Conservation (phyloP, 2,888 invertebrate genomes). For the Graphium colonna region DNA sequence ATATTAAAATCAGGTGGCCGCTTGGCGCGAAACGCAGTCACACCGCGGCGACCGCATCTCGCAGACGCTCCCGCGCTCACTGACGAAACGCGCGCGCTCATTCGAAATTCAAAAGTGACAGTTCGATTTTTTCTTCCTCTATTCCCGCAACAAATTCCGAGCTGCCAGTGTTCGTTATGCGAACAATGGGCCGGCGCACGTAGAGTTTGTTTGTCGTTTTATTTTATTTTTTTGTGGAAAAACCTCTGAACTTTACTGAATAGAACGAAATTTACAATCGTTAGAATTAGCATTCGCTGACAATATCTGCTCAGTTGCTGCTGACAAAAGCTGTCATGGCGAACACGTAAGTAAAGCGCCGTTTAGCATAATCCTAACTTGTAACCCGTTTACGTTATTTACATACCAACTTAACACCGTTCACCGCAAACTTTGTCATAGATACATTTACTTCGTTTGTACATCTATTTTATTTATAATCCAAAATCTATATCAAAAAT, state of each 20-base stretch:
- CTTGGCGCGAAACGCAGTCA: conserved; percentile 46
- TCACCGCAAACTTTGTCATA: conserved; percentile 8
- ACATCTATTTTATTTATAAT: neutral
- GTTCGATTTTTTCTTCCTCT: conserved; percentile 32
- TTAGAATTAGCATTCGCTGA: conserved; percentile 35
- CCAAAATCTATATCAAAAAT: neutral
- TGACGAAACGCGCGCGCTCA: conserved; percentile 42
- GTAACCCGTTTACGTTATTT: conserved; percentile 2
- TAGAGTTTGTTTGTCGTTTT: conserved; percentile 1
- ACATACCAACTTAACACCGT: neutral
- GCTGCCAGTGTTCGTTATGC: conserved; percentile 33
- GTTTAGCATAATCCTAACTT: conserved; percentile 35
- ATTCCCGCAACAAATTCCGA: conserved; percentile 24
- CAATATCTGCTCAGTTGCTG: conserved; percentile 39
- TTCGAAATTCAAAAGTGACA: conserved; percentile 35
- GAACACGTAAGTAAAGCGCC: conserved; percentile 45
- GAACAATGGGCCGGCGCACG: conserved; percentile 37
- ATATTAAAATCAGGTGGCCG: conserved; percentile 45
- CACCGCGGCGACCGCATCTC: conserved; percentile 36
- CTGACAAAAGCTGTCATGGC: conserved; percentile 43
- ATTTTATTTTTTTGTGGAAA: conserved; percentile 1
- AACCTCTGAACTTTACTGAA: conserved; percentile 25
- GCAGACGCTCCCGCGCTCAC: conserved; percentile 41
- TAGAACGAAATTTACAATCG: conserved; percentile 26
- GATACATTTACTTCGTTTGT: neutral